These are phyloP conservation scores for Andrena flavipes DNA, from an alignment of 2,888 invertebrate genomes.

Conservation along the genomic window DNA sequence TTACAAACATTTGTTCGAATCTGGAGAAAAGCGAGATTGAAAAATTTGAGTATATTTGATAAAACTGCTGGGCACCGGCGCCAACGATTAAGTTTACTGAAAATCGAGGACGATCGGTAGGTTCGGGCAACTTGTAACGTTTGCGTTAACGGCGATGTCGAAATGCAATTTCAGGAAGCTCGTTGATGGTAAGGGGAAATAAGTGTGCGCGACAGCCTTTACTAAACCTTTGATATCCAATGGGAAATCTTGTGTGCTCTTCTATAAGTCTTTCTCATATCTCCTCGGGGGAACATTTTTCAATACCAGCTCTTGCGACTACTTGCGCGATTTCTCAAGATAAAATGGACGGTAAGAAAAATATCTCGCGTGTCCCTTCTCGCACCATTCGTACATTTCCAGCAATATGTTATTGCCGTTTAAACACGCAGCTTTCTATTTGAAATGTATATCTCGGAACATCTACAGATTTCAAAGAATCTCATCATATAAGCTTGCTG, in stretches of 20 bases:
- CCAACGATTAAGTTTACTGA: conserved; percentile 2
- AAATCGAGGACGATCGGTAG: conserved; percentile 6
- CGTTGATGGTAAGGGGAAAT: conserved; percentile 10
- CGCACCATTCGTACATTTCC: neutral
- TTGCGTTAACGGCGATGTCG: neutral
- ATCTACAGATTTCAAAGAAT: no score
- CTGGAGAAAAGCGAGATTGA: neutral
- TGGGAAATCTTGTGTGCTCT: conserved; percentile 57
- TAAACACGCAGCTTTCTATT: neutral
- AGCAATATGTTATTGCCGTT: neutral
- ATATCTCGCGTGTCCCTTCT: neutral
- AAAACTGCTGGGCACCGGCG: neutral
- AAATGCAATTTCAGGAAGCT: conserved; percentile 8
- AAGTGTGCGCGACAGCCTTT: conserved; percentile 19
- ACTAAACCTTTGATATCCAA: conserved; percentile 48
- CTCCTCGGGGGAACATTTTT: conserved; percentile 55
- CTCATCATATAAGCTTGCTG: no score
- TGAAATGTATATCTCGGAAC: no score
- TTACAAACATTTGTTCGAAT: neutral
- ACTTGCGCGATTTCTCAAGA: conserved; percentile 23
- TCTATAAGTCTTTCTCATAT: conserved; percentile 30
- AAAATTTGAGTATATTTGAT: conserved; percentile 10
- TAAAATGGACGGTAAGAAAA: neutral
- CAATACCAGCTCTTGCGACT: conserved; percentile 28
- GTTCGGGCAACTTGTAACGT: neutral